Percentiles rank a stretch among this genome's conserved stretches.
phyloP scores from a whole-genome alignment of 35 echinoderm and acorn worm genomes.

The Amphiura filiformis region DNA sequence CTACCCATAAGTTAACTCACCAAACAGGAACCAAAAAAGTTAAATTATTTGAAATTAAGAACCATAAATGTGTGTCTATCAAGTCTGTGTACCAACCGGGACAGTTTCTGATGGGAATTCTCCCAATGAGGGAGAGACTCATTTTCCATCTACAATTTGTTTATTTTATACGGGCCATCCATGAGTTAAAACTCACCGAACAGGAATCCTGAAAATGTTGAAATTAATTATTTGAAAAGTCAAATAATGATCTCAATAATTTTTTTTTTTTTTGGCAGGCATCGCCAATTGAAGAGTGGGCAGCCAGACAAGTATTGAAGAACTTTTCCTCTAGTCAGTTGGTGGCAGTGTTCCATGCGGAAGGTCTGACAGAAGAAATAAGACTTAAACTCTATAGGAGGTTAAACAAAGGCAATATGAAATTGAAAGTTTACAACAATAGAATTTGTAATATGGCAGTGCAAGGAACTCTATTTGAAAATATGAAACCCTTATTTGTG shows the following conservation, averaged over 20 bases:
- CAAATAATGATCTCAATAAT: not conserved
- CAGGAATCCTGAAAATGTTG: not conserved
- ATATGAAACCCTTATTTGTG: slow-evolving; percentile 54
- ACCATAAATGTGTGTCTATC: no score
- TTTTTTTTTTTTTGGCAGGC: slow-evolving; percentile 35
- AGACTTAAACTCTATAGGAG: slow-evolving; percentile 40
- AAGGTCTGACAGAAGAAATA: slow-evolving; percentile 40
- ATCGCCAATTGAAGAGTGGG: slow-evolving; percentile 51
- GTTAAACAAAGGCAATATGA: slow-evolving; percentile 53
- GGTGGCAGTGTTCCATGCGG: slow-evolving; percentile 73
- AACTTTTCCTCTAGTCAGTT: slow-evolving; percentile 37
- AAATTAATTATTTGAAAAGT: not conserved
- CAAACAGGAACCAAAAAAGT: no score
- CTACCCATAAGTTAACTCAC: no score
- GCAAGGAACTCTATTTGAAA: slow-evolving; percentile 36
- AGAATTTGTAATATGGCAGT: slow-evolving; percentile 29
- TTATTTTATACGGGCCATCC: no score
- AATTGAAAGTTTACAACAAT: slow-evolving; percentile 49
- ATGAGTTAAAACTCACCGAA: not conserved
- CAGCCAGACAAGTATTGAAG: slow-evolving; percentile 39
- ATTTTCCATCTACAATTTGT: no score
- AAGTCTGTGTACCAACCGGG: no score
- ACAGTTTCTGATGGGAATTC: no score
- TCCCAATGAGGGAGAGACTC: no score
- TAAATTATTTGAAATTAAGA: no score